phyloP scores from a whole-genome alignment of 2,113 vertebrate species.

The Peromyscus polionotus region DNA sequence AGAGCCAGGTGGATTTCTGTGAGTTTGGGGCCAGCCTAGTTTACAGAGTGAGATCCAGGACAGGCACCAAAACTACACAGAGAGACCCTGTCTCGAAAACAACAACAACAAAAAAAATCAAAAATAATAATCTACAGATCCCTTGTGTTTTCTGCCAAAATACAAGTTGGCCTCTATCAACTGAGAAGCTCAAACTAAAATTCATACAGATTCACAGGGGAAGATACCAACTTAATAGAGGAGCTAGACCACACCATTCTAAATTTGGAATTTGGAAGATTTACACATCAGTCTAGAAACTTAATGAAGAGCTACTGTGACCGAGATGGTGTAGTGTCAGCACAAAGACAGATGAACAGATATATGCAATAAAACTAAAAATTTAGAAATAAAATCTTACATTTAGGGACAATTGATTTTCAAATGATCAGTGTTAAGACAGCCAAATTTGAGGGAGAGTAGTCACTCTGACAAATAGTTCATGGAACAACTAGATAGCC shows the following conservation, averaged over 20 bases:
- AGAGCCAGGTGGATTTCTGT: too few relatives aligned
- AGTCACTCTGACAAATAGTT: background rate
- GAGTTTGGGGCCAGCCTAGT: too few relatives aligned
- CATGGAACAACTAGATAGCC: background rate
- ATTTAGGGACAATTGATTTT: background rate
- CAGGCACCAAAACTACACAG: too few relatives aligned
- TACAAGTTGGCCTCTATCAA: background rate
- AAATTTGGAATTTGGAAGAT: background rate
- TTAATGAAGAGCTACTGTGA: background rate
- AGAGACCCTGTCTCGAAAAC: too few relatives aligned
- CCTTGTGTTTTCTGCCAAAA: background rate
- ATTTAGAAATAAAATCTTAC: background rate
- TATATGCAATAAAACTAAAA: background rate
- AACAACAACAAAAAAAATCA: background rate
- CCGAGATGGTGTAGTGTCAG: background rate
- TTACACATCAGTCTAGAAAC: background rate
- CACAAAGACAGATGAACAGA: background rate
- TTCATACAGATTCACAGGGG: slow-evolving; percentile 10
- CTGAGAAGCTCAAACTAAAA: slow-evolving; percentile 34
- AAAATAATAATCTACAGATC: background rate
- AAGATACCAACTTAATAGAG: background rate
- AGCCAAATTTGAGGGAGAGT: background rate
- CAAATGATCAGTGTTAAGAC: background rate
- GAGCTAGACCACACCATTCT: background rate
- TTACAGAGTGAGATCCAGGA: too few relatives aligned